These are phyloP conservation scores for Melanotus villosus DNA, from an alignment of 2,888 invertebrate species.

Conservation along the genomic window DNA sequence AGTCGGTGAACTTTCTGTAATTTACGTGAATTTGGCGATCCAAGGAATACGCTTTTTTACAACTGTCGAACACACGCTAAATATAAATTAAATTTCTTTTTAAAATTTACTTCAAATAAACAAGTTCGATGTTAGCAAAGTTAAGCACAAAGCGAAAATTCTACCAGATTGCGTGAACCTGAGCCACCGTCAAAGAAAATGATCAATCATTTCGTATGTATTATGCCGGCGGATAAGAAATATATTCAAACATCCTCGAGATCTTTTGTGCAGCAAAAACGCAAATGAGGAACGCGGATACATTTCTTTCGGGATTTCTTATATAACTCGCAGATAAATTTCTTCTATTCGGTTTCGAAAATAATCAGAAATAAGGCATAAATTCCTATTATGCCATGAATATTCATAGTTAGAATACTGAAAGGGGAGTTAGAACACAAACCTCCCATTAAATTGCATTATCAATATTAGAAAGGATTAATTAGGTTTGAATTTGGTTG, in stretches of 20 bases:
- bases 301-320: constrained; percentile 19
- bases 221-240: constrained; percentile 26
- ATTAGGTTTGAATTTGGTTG: constrained; percentile 27
- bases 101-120: constrained; percentile 29
- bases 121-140: constrained; percentile 27
- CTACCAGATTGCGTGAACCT: constrained; percentile 25
- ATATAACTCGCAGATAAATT: constrained; percentile 10
- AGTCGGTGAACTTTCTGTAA: constrained; percentile 21
- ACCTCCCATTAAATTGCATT: constrained; percentile 31
- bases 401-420: constrained; percentile 18
- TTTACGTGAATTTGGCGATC: constrained; percentile 11
- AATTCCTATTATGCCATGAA: constrained; percentile 11
- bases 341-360: constrained; percentile 1
- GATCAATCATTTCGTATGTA: constrained; percentile 31
- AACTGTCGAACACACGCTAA: constrained; percentile 20
- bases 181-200: constrained; percentile 28
- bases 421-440: constrained; percentile 23
- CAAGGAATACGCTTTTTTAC: constrained; percentile 5
- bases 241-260: constrained; percentile 26
- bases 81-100: constrained; percentile 17
- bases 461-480: constrained; percentile 38
- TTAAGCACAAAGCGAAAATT: constrained; percentile 27
- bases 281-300: constrained; percentile 20
- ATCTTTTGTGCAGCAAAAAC: constrained; percentile 26
- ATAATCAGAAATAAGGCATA: constrained; percentile 13